Base-by-base conservation (phyloP, 1,140 invertebrate species). In the Hyphantria cunea region DNA sequence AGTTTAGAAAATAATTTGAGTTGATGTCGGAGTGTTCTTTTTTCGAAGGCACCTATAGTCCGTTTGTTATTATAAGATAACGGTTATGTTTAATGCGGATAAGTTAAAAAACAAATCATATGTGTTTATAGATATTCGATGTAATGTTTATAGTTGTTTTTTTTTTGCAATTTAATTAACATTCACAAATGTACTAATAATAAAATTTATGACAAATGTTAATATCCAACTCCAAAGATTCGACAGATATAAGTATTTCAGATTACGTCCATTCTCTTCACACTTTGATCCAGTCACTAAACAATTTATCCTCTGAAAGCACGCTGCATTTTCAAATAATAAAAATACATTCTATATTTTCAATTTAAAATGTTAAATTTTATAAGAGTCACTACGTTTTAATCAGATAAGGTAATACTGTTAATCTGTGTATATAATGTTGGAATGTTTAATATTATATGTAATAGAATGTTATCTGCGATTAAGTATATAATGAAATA, bases 381-480 rank as follows among this genome's bases (percentile, higher is more conserved):
- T 49, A 56, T 58, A 52, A 64, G 10, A 37, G 34, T 12, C 17
- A 54, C 13, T 64, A 50, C 25, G 41, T 31, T 63, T 52, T 42
- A 52, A 52, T 48, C 45, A 14, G 31, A 52, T 44, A 44, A 33
- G 32, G 11, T 39, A 44, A 34, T 61, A 55, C 50, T 68, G 68
- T 73, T 73, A 67, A 53, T 68, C 44, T 48, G 31, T 75, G 72
- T 72, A 75, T 65, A 75, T 75, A 25, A 72, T 72, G 66, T 75
- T 72, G 62, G 59, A 71, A 68, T 66, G 41, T 63, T 63, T 64
- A 68, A 64, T 64, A 63, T 54, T 48, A 63, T 49, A 52, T 63
- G 60, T 64, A 64, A 64, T 64, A 64, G 45, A 58, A 64, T 68
- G 56, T 54, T 64, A 61, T 61, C 34, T 39, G 55, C 13, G 17